A percentile compares a stretch with the other conserved stretches of the same genome.
Evolutionary conservation across 2,797 vertebrate genomes (phyloP).

Genomic region (Diplodus puntazzo): DNA sequence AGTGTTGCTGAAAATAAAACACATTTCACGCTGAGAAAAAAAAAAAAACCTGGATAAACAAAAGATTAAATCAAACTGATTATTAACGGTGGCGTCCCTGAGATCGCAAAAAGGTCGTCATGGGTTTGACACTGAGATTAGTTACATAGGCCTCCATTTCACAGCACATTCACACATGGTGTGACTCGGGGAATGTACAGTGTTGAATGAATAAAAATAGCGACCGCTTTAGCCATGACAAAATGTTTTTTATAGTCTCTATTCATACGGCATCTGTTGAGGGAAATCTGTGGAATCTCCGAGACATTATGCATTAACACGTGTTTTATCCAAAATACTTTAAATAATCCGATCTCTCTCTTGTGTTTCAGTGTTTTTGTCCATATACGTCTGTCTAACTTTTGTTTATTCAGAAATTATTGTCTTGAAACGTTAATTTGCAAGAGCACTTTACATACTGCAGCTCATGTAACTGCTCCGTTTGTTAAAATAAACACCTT

Average conservation of each 20-base stretch:
- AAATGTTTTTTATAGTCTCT: constrained; percentile 1
- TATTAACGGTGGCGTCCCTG: background rate
- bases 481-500: background rate
- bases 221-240: background rate
- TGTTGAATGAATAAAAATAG: constrained; percentile 21
- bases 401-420: background rate
- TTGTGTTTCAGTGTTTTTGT: background rate
- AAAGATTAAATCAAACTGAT: background rate
- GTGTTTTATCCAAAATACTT: background rate
- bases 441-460: background rate
- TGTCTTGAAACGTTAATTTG: background rate
- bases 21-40: background rate
- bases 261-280: background rate
- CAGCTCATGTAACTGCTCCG: background rate
- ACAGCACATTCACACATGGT: constrained; percentile 12
- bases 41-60: constrained; percentile 5
- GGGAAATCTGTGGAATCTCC: background rate
- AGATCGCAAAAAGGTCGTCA: background rate
- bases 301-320: background rate
- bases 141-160: constrained; percentile 2
- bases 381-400: background rate
- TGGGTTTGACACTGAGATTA: constrained; percentile 4
- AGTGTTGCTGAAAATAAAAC: constrained; percentile 17
- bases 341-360: background rate
- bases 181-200: constrained; percentile 15